Evolutionary conservation across 2,888 invertebrate species (phyloP), one percentile per base, ranked within the genome.

Genomic region (Marronus borbonicus): DNA sequence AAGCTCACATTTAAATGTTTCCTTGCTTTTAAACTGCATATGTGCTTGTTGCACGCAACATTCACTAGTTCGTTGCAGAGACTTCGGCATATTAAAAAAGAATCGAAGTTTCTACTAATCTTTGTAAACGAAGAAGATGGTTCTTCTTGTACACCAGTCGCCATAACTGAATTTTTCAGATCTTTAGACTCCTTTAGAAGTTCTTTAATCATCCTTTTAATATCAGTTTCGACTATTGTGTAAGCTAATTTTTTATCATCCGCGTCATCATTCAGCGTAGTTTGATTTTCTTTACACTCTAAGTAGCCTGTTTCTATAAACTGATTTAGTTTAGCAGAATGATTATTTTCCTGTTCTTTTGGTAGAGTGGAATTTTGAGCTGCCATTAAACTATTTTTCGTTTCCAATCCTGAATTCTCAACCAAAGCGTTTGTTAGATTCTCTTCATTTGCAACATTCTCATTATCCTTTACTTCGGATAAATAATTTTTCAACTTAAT

Each of bases 141-240:
- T 24, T 70, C 69, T 17, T 77, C 77, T 31, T 60, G 44, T 62
- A 77, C 20, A 17, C 77, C 77, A 36, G 65, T 69, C 2, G 77
- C 68, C 10, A 79, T 52, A 3, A 77, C 65, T 3, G 74, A 60
- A n/a, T 77, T 75, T 76, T 79, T 79, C 31, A 79, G 52, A 55
- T 77, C 70, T 52, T 77, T 75, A 1, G 79, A 74, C 60, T 77
- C 79, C 14, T 68, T 24, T 24, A 79, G 44, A n/a, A 79, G 62
- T 52, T 79, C 79, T 49, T 77, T 77, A 50, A 79, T 79, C 79
- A 79, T 79, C 12, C 62, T 17, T 49, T 79, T 79, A 44, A 79
- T 77, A 58, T 79, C 79, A 12, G 44, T 62, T 36, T 79, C 79
- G 10, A 62, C 75, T 28, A 77, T 68, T 10, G 79, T 66, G 49